These are phyloP conservation scores for Platyura marginata DNA, from an alignment of 1,140 invertebrate species.

Conservation along the genomic window DNA sequence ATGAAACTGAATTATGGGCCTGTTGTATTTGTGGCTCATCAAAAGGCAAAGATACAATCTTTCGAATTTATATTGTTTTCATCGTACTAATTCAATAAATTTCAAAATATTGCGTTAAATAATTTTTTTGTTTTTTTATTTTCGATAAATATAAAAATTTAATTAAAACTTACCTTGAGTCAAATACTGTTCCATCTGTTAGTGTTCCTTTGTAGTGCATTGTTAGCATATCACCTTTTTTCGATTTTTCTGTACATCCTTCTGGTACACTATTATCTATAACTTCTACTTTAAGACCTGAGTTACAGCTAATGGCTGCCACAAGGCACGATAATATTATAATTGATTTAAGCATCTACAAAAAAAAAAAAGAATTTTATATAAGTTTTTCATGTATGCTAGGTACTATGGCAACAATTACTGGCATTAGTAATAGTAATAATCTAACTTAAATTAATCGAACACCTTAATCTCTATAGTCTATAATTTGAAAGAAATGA, in stretches of 20 bases:
- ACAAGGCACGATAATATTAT: conserved; percentile 22
- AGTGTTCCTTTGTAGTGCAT: conserved; percentile 90
- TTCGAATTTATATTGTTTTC: too few species aligned
- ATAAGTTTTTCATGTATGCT: background rate
- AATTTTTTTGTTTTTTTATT: too few species aligned
- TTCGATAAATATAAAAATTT: too few species aligned
- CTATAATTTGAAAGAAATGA: background rate
- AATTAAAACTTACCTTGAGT: conserved; percentile 84
- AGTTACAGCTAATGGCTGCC: conserved; percentile 26
- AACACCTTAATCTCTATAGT: background rate
- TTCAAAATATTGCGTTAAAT: too few species aligned
- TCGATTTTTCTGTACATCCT: conserved; percentile 61
- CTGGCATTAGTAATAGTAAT: background rate
- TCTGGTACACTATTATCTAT: conserved; percentile 60
- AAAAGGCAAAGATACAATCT: too few species aligned
- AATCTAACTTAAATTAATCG: background rate
- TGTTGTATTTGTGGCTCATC: too few species aligned
- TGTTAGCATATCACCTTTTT: conserved; percentile 71
- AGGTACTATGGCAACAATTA: background rate
- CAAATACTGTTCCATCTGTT: conserved; percentile 75
- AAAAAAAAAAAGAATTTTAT: background rate
- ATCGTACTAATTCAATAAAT: too few species aligned
- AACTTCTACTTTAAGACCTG: conserved; percentile 64
- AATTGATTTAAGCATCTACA: conserved; percentile 7
- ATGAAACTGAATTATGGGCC: too few species aligned